Conservation (phyloP, 2,113 vertebrate species). For the Trichechus manatus region DNA sequence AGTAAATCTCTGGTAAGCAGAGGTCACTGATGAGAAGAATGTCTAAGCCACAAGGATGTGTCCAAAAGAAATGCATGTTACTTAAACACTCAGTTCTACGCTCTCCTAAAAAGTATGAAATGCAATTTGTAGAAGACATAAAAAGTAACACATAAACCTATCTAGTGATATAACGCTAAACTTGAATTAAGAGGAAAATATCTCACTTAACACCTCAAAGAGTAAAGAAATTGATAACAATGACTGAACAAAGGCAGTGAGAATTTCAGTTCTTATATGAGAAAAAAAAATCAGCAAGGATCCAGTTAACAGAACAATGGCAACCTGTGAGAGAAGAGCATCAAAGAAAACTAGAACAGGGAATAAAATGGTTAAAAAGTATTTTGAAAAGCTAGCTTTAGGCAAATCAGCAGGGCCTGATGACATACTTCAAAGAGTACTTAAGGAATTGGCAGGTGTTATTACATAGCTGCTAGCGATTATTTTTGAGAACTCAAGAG, state of each 20-base stretch:
- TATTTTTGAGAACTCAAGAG: constrained; percentile 84
- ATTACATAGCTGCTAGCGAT: constrained; percentile 79
- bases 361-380: constrained; percentile 78
- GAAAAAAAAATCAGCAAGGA: constrained; percentile 33
- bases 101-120: constrained; percentile 6
- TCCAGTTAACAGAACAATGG: constrained; percentile 36
- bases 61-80: constrained; percentile 31
- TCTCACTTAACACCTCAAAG: background rate
- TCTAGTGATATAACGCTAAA: background rate
- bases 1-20: constrained; percentile 7
- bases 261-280: constrained; percentile 40
- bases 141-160: background rate
- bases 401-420: constrained; percentile 80
- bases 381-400: constrained; percentile 76
- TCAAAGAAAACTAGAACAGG: constrained; percentile 24
- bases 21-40: background rate
- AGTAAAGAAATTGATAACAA: background rate
- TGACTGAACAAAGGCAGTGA: background rate
- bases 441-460: constrained; percentile 84
- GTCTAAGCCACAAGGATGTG: background rate
- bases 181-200: background rate
- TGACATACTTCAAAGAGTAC: constrained; percentile 78
- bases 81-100: background rate
- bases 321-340: constrained; percentile 9
- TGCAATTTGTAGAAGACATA: background rate